Percentiles rank a stretch among this genome's conserved stretches.
Evolutionary conservation across 2,113 vertebrate genomes (phyloP).

Genomic region (Notothenia rossii): DNA sequence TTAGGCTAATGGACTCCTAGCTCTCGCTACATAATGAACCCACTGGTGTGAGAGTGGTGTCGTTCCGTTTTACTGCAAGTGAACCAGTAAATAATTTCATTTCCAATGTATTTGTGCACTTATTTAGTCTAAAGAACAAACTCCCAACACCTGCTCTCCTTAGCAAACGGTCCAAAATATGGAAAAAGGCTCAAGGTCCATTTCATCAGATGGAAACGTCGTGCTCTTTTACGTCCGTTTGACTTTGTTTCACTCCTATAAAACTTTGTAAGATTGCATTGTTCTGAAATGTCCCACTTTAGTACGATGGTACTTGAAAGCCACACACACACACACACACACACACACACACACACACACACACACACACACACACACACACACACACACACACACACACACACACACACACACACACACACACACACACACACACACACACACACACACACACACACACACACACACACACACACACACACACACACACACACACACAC

Average conservation of each 20-base stretch:
- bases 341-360: slow-evolving; percentile 23
- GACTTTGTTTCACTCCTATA: too few species aligned
- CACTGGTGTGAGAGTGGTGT: background rate
- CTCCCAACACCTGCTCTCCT: too few species aligned
- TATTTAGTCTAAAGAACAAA: too few species aligned
- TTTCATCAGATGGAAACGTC: background rate
- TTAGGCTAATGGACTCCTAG: background rate
- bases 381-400: slow-evolving; percentile 22
- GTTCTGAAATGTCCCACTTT: background rate
- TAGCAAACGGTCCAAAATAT: too few species aligned
- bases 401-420: slow-evolving; percentile 31
- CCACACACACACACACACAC: too few species aligned
- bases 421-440: slow-evolving; percentile 22
- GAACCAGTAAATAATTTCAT: too few species aligned
- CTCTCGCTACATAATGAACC: background rate
- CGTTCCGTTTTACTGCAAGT: too few species aligned
- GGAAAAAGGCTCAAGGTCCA: background rate
- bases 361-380: slow-evolving; percentile 26
- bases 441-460: slow-evolving; percentile 23
- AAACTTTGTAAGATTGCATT: background rate
- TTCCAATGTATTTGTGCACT: too few species aligned
- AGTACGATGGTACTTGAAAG: background rate
- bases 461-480: slow-evolving; percentile 26
- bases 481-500: too few species aligned
- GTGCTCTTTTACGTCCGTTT: background rate